Base-by-base conservation (phyloP, 2,797 vertebrate genomes). In the Protonibea diacanthus region DNA sequence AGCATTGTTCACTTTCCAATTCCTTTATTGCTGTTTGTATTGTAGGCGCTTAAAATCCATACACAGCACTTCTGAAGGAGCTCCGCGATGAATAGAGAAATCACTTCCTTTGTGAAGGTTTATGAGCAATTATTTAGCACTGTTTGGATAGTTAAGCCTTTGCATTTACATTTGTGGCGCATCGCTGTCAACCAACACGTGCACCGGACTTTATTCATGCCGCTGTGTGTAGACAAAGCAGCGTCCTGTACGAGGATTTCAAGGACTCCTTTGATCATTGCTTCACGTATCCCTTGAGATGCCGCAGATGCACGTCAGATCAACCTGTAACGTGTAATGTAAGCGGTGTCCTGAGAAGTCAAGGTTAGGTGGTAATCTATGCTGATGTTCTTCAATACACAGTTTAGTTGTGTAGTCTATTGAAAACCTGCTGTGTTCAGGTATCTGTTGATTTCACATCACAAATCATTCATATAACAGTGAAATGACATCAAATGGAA, bases 31-130 rank as follows among this genome's bases (percentile, higher is more conserved):
- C 71, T 45, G 51, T 72, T 86, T 59, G 38, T 49, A 7, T 74
- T 83, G 47, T 44, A 25, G 53, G 45, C 33, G 48, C 64, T 68
- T 72, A 68, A 83, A 80, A 59, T 59, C 62, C 74, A 47, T 8
- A 29, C 4, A 10, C 78, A 73, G 76, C 81, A 45, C 12, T 66
- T 83, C 55, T 73, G 33, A 44, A 58, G 27, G 53, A 71, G 68
- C 73, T 80, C 29, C 1, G 74, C 2, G 0, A 5, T 55, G 64
- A 51, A 75, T 65, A 44, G 29, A 73, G 63, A 72, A 77, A 68
- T 66, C 2, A 15, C 53, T 57, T 57, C 63, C 64, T 78, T 86
- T 86, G 68, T 82, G 71, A 27, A 61, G 63, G 57, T 76, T 71
- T 79, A 18, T 18, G 8, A 71, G 61, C 23, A 56, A 38, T 77